phyloP scores from a whole-genome alignment of 2,888 invertebrate genomes.

The Iselma pallidipennis region DNA sequence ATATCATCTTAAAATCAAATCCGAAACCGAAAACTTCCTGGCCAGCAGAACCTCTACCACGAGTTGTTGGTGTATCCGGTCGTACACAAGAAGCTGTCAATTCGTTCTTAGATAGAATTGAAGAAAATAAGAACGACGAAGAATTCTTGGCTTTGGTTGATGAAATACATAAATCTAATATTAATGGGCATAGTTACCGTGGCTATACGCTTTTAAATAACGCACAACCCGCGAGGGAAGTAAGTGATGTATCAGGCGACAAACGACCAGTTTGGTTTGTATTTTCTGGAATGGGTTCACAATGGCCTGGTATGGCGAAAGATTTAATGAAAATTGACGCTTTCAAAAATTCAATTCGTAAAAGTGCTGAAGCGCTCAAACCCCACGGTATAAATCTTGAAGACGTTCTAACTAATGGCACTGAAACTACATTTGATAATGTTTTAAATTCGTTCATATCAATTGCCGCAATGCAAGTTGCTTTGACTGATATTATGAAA shows the following conservation, averaged over 20 bases:
- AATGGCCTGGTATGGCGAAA: slow-evolving; percentile 96
- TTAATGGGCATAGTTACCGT: slow-evolving; percentile 76
- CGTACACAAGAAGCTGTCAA: slow-evolving; percentile 81
- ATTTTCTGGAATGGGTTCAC: slow-evolving; percentile 98
- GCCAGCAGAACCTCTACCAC: slow-evolving; percentile 63
- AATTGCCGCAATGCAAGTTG: slow-evolving; percentile 96
- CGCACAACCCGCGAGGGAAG: slow-evolving; percentile 57
- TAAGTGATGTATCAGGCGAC: slow-evolving; percentile 58
- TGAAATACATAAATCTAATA: slow-evolving; percentile 70
- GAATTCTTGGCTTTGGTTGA: slow-evolving; percentile 79
- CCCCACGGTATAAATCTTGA: slow-evolving; percentile 83
- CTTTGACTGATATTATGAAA: slow-evolving; percentile 85
- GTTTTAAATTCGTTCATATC: slow-evolving; percentile 89
- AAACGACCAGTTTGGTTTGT: slow-evolving; percentile 90
- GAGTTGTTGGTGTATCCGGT: slow-evolving; percentile 79
- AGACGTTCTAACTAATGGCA: slow-evolving; percentile 75
- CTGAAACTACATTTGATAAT: slow-evolving; percentile 79
- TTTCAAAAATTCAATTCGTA: slow-evolving; percentile 78
- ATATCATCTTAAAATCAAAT: slow-evolving; percentile 81
- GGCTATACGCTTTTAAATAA: slow-evolving; percentile 78
- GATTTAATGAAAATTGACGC: slow-evolving; percentile 80
- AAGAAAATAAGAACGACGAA: slow-evolving; percentile 65
- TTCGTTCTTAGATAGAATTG: slow-evolving; percentile 66
- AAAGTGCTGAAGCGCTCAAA: slow-evolving; percentile 75
- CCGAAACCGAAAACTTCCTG: slow-evolving; percentile 68